These are phyloP conservation scores for Hypomecis atomaria DNA, from an alignment of 2,888 invertebrate species.

Conservation along the genomic window DNA sequence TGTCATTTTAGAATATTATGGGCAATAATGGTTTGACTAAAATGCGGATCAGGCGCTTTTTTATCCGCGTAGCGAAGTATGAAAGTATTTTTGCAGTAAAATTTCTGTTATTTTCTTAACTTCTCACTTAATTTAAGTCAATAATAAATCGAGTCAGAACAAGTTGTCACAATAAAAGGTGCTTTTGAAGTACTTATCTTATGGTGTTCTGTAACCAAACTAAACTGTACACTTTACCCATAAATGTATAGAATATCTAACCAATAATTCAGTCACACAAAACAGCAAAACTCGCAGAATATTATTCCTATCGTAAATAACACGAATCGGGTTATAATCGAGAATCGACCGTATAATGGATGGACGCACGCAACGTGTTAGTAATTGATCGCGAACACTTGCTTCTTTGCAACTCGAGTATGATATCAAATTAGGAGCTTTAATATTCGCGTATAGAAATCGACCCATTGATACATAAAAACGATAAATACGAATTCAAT, in stretches of 20 bases:
- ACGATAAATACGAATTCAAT: neutral
- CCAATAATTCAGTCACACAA: conserved; percentile 4
- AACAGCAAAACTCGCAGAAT: conserved; percentile 10
- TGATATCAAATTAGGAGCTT: neutral
- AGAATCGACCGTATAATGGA: conserved; percentile 49
- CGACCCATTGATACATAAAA: neutral
- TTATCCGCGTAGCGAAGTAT: too few species aligned
- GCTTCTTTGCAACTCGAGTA: neutral
- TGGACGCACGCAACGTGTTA: conserved; percentile 46
- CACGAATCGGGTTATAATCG: conserved; percentile 36
- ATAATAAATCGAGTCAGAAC: too few species aligned
- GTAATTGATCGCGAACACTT: conserved; percentile 44
- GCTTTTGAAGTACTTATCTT: too few species aligned
- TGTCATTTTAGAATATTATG: too few species aligned
- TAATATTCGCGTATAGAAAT: neutral
- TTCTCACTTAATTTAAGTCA: too few species aligned
- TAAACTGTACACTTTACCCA: too few species aligned
- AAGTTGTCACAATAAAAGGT: too few species aligned
- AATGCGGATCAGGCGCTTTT: too few species aligned
- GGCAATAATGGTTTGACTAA: too few species aligned
- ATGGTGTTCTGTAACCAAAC: too few species aligned
- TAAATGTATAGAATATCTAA: neutral
- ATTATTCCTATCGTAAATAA: conserved; percentile 24
- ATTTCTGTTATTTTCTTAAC: too few species aligned
- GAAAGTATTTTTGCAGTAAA: too few species aligned